Evolutionary conservation across 2,888 invertebrate genomes (phyloP).

Genomic region (Bruchidius siliquastri): DNA sequence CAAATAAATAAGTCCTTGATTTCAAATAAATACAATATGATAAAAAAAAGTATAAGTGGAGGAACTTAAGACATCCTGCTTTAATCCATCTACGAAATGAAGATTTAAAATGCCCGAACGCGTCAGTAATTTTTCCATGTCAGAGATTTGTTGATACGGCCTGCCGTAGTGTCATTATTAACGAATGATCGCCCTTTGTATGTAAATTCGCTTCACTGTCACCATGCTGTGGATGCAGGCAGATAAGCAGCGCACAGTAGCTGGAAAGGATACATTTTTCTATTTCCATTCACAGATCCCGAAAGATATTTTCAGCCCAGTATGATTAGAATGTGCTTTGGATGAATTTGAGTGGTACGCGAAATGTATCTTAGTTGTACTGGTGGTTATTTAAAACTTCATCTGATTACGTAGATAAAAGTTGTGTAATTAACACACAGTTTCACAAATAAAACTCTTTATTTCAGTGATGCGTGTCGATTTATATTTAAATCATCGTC

Average conservation of each 20-base stretch:
- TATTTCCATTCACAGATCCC: background rate
- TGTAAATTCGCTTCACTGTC: background rate
- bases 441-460: too few relatives aligned
- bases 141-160: background rate
- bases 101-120: background rate
- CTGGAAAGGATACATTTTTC: background rate
- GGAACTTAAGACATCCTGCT: background rate
- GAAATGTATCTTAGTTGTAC: too few relatives aligned
- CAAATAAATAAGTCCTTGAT: too few relatives aligned
- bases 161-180: background rate
- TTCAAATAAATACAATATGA: too few relatives aligned
- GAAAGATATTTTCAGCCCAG: background rate
- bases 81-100: background rate
- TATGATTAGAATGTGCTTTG: background rate
- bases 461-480: too few relatives aligned
- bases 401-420: too few relatives aligned
- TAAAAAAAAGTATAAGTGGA: background rate
- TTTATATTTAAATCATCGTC: too few relatives aligned
- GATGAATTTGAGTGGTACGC: too few relatives aligned
- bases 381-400: too few relatives aligned
- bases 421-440: too few relatives aligned
- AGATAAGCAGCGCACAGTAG: background rate
- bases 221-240: background rate
- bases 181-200: background rate
- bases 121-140: background rate